Evolutionary conservation across 2,797 vertebrate species (phyloP), one percentile per base, ranked within the genome.

Genomic region (Pseudotriccus pelzelni): DNA sequence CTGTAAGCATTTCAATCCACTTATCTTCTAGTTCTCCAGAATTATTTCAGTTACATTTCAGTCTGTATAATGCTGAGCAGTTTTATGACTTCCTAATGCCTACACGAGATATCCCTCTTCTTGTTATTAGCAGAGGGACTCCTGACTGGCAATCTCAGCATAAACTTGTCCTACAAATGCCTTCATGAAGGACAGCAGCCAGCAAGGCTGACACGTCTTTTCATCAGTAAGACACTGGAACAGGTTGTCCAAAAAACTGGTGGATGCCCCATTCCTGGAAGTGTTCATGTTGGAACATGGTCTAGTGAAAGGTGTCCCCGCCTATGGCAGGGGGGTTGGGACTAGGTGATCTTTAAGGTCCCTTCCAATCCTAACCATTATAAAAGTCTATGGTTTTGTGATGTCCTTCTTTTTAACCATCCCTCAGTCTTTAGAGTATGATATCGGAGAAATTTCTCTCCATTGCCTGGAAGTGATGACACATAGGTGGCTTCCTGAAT

Each of bases 211-310:
- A 11, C 16, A 73, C 3, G 14, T 58, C 9, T 73, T 62, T 60
- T 68, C 19, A 21, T 39, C 52, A 12, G 11, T 34, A 50, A 58
- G 28, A 21, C 24, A 44, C 8, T 50, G 50, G 17, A 67, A 52
- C 14, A 64, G 18, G 24, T 22, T 46, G 18, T 12, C 50, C 21
- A 13, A 52, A 76, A 64, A 77, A 27, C 5, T 23, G 44, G 14
- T 39, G 37, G 39, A 52, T 20, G 25, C 3, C 14, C 44, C 23
- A 23, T 39, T 39, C 24, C 50, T 39, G 24, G 44, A 39, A 58
- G 7, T 12, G 19, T 23, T 32, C 10, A 17, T 21, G 25, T 5
- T 1, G 1, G 37, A 14, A 16, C 9, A n/a, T 30, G 17, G 7
- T 83, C 15, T 56, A 24, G 13, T 43, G 56, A 62, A 41, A 53